phyloP scores from a whole-genome alignment of 53 echinoderm and acorn worm genomes.

The Arbacia lixula region DNA sequence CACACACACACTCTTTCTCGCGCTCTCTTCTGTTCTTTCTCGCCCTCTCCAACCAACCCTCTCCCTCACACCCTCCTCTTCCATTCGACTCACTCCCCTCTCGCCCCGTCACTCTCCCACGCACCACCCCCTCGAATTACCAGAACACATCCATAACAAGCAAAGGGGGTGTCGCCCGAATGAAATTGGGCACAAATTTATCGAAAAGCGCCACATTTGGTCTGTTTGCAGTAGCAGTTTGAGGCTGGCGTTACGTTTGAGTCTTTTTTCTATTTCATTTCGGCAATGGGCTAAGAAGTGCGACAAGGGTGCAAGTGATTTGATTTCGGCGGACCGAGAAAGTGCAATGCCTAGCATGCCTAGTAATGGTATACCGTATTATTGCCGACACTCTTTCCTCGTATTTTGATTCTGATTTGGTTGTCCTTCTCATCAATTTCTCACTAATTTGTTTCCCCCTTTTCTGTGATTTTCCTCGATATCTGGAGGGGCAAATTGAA shows the following conservation, averaged over 20 bases:
- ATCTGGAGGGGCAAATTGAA: slow-evolving; percentile 21
- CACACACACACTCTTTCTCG: neutral
- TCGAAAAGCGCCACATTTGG: slow-evolving; percentile 43
- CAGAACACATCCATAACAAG: no score
- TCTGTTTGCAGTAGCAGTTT: slow-evolving; percentile 48
- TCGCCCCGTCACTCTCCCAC: neutral
- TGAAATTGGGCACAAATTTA: neutral
- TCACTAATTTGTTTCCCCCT: slow-evolving; percentile 37
- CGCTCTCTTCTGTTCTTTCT: neutral
- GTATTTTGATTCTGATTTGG: slow-evolving; percentile 47
- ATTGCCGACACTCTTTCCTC: slow-evolving; percentile 5
- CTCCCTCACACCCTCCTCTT: neutral
- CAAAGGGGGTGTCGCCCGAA: slow-evolving; percentile 4
- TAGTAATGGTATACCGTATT: slow-evolving; percentile 48
- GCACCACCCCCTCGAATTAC: neutral
- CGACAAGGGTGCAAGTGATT: neutral
- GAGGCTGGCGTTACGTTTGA: slow-evolving; percentile 36
- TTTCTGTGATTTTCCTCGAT: slow-evolving; percentile 47
- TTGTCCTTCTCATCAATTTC: slow-evolving; percentile 35
- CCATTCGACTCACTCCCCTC: neutral
- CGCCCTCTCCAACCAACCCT: neutral
- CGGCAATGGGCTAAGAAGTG: slow-evolving; percentile 1
- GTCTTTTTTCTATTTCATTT: slow-evolving; percentile 7
- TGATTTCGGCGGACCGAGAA: slow-evolving; percentile 34
- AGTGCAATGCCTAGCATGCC: slow-evolving; percentile 43